phyloP scores from a whole-genome alignment of 35 echinoderm and acorn worm genomes.

The Lytechinus pictus region DNA sequence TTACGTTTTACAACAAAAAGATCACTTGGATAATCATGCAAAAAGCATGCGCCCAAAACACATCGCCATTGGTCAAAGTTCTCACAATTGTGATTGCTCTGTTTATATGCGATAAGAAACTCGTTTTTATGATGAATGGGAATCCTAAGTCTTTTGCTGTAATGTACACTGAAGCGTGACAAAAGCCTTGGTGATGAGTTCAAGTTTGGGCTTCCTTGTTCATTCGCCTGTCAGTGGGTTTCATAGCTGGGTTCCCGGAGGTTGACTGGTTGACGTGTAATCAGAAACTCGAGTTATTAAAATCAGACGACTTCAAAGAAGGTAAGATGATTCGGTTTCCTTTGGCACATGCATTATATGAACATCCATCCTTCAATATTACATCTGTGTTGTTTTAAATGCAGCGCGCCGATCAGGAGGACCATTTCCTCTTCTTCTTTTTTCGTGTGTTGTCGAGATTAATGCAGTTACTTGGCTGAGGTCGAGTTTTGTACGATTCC shows the following conservation, averaged over 20 bases:
- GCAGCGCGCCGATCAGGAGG: too few relatives aligned
- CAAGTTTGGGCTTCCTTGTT: not conserved
- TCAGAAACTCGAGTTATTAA: not conserved
- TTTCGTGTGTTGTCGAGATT: too few relatives aligned
- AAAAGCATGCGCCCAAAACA: not conserved
- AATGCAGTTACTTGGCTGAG: too few relatives aligned
- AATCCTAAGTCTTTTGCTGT: too few relatives aligned
- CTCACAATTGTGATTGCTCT: not conserved
- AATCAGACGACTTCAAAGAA: not conserved
- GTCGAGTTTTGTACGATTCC: too few relatives aligned
- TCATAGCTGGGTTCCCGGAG: not conserved
- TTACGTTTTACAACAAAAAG: not conserved
- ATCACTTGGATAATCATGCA: not conserved
- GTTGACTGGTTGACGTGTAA: not conserved
- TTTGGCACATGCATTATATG: too few relatives aligned
- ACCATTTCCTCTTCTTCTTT: too few relatives aligned
- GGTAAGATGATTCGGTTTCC: not conserved
- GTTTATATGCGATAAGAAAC: not conserved
- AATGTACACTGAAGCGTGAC: not conserved
- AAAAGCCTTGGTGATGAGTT: not conserved
- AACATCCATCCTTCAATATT: too few relatives aligned
- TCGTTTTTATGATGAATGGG: not conserved
- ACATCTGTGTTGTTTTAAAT: too few relatives aligned
- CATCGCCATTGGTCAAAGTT: not conserved
- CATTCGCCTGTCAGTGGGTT: not conserved